phyloP scores from a whole-genome alignment of 2,888 invertebrate species.

The Leptogaster cylindrica region DNA sequence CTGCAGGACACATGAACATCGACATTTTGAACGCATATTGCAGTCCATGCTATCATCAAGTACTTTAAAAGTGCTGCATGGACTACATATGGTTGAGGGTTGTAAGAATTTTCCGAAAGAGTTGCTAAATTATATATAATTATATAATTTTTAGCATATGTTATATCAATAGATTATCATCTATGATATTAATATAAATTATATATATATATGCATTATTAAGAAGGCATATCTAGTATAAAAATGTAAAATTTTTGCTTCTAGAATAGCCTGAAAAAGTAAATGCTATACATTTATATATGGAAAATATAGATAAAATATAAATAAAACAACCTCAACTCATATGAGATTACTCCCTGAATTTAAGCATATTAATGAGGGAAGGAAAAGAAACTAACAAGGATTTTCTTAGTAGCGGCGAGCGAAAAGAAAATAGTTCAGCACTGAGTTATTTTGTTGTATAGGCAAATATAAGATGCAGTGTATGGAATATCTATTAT shows the following conservation, averaged over 20 bases:
- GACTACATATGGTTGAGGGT: constrained; percentile 52
- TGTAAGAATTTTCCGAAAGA: constrained; percentile 50
- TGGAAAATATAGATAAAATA: constrained; percentile 9
- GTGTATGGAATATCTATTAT: constrained; percentile 37
- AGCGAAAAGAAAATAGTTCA: no score
- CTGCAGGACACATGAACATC: constrained; percentile 68
- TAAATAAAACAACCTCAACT: constrained; percentile 59
- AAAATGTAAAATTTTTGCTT: constrained; percentile 31
- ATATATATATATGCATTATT: no score
- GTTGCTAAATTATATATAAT: constrained; percentile 40
- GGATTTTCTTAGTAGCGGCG: no score
- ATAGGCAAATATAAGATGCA: constrained; percentile 53
- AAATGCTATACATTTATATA: no score
- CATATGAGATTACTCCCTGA: no score
- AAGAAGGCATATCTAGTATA: constrained; percentile 23
- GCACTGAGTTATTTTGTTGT: no score
- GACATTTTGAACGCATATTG: constrained; percentile 65
- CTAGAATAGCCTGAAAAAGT: constrained; percentile 40
- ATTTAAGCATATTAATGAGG: no score
- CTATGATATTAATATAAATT: no score
- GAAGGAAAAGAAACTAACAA: no score
- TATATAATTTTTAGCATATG: constrained; percentile 46
- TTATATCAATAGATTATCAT: constrained; percentile 47
- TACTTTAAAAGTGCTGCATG: constrained; percentile 48
- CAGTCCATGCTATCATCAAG: constrained; percentile 49